These are phyloP conservation scores for Trachymyrmex cornetzi DNA, from an alignment of 1,140 invertebrate species.

Conservation along the genomic window DNA sequence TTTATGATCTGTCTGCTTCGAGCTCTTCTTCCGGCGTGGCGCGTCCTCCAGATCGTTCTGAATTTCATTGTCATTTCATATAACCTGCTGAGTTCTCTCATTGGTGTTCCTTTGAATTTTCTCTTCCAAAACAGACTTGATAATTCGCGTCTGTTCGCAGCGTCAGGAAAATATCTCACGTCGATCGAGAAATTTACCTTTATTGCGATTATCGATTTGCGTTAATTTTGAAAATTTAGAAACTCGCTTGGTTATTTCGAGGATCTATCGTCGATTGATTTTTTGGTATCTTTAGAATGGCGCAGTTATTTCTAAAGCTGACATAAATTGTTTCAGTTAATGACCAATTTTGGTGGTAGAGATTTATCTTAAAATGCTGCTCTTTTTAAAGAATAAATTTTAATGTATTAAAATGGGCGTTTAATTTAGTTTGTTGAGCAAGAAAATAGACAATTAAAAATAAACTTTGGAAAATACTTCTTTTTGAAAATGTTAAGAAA, in stretches of 20 bases:
- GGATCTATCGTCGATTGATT: conserved; percentile 17
- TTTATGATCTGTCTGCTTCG: conserved; percentile 53
- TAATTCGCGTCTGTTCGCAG: background rate
- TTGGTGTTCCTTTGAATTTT: conserved; percentile 41
- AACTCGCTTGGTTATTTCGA: conserved; percentile 13
- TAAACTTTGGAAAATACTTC: background rate
- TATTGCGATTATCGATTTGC: background rate
- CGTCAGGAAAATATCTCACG: background rate
- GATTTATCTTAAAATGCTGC: background rate
- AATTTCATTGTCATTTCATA: conserved; percentile 68
- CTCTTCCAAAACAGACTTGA: background rate
- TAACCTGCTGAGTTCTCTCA: conserved; percentile 27
- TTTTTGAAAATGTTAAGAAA: background rate
- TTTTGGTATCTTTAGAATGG: conserved; percentile 9
- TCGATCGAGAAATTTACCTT: background rate
- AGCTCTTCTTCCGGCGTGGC: conserved; percentile 49
- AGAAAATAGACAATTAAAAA: background rate
- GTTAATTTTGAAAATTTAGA: background rate
- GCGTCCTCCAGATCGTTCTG: conserved; percentile 54
- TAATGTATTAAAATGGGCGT: background rate
- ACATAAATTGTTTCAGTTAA: conserved; percentile 20
- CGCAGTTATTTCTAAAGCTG: background rate
- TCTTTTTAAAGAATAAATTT: background rate
- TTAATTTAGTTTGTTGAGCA: background rate
- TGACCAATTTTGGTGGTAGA: background rate